These are phyloP conservation scores for Ormyrus nitidulus DNA, from an alignment of 2,888 invertebrate species.

Conservation along the genomic window DNA sequence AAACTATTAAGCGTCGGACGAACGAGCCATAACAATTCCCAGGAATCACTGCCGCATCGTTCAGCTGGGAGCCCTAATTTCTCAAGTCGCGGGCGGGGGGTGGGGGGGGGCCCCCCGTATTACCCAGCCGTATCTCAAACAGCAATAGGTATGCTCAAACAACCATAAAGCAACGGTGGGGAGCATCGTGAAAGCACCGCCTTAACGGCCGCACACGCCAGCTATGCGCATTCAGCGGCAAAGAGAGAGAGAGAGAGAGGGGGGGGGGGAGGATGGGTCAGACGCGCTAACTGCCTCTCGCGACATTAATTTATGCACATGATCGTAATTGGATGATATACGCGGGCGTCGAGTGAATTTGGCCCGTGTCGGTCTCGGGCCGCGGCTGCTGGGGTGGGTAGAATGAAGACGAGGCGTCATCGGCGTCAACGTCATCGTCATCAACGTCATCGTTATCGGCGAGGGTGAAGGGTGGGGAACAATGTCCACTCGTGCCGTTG, in stretches of 20 bases:
- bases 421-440: neutral
- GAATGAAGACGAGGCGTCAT: no score
- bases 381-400: no score
- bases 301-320: slow-evolving; percentile 22
- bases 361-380: neutral
- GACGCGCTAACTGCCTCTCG: neutral
- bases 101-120: neutral
- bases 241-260: no score
- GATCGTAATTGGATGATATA: slow-evolving; percentile 40
- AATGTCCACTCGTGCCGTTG: no score
- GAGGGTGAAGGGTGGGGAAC: no score
- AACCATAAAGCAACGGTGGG: slow-evolving; percentile 18
- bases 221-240: neutral
- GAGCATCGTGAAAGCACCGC: neutral
- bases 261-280: neutral
- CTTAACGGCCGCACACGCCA: neutral
- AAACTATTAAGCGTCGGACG: no score
- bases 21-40: no score
- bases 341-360: slow-evolving; percentile 22
- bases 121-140: slow-evolving; percentile 14
- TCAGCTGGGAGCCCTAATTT: neutral
- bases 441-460: no score
- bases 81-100: neutral
- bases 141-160: slow-evolving; percentile 1
- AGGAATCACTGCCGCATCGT: no score